Percentiles rank a stretch among this genome's conserved stretches.
phyloP scores from a whole-genome alignment of 2,888 invertebrate genomes.

The Phytoseiulus persimilis region DNA sequence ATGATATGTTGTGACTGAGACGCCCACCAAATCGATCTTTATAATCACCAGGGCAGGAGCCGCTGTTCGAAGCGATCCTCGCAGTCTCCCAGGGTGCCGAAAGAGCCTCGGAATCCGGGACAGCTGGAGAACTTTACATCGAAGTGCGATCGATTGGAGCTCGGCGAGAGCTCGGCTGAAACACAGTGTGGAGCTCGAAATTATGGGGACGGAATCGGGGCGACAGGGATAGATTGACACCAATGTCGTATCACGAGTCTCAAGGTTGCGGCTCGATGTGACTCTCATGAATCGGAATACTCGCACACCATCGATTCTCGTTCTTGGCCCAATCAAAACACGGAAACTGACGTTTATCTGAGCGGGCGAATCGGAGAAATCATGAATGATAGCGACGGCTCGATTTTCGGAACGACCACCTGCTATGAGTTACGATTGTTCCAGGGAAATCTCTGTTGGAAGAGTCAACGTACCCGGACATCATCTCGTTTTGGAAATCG shows the following conservation, averaged over 20 bases:
- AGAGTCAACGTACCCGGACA: background rate
- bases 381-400: background rate
- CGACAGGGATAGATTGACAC: too few relatives aligned
- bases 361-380: background rate
- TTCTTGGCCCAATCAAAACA: background rate
- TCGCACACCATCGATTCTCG: background rate
- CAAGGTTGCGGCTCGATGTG: background rate
- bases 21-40: too few relatives aligned
- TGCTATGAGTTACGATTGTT: background rate
- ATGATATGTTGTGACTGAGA: too few relatives aligned
- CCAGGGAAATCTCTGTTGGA: background rate
- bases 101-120: too few relatives aligned
- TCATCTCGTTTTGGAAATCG: background rate
- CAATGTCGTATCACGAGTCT: background rate
- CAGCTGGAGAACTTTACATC: too few relatives aligned
- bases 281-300: background rate
- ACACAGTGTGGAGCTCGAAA: too few relatives aligned
- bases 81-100: too few relatives aligned
- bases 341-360: background rate
- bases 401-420: background rate
- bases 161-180: too few relatives aligned
- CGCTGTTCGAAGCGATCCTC: too few relatives aligned
- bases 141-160: too few relatives aligned
- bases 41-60: too few relatives aligned
- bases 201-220: too few relatives aligned